Evolutionary conservation across 2,113 vertebrate genomes (phyloP), one percentile per base, ranked within the genome.

Genomic region (Apeltes quadracus): DNA sequence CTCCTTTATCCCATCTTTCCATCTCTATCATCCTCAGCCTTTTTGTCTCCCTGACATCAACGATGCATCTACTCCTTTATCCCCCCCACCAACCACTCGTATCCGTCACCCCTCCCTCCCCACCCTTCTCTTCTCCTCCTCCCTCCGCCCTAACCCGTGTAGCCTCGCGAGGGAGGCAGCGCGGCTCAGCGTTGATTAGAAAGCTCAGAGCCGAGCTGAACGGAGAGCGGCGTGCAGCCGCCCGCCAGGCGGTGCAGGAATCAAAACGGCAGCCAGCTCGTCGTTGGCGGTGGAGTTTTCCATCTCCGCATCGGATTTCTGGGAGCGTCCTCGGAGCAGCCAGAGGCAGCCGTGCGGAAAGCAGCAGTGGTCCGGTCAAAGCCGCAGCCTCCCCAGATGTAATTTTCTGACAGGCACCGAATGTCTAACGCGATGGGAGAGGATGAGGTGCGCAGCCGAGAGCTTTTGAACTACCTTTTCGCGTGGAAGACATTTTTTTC

Each of bases 311-410:
- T 90, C 68, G 46, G 73, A 84, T 92, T 90, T 90, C 88, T 85
- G 86, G 61, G 38, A 81, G 88, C 84, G 22, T 90, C 63, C 76
- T 87, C 71, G 11, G 79, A 90, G 83, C 84, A 83, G 86, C 76
- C 78, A 85, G 83, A 85, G 80, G 79, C 83, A 88, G 87, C 83
- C 86, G 85, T 79, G 89, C 51, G 73, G 86, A 89, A 90, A 88
- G n/a, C 86, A 85, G 86, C 86, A 84, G 84, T 61, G 78, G 86
- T 86, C 84, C 57, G 69, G 84, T 89, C 87, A 88, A 85, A 87
- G 83, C 81, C 38, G 41, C 75, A 85, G 80, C 79, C 66, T 86
- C 81, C 84, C 86, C 65, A 85, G 83, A 90, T 16, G 54, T 84
- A 81, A 65, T 84, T 85, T 75, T 82, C 83, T 80, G 85, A 85